Evolutionary conservation across 35 echinoderm and acorn worm species (phyloP).

Genomic region (Diadema setosum): DNA sequence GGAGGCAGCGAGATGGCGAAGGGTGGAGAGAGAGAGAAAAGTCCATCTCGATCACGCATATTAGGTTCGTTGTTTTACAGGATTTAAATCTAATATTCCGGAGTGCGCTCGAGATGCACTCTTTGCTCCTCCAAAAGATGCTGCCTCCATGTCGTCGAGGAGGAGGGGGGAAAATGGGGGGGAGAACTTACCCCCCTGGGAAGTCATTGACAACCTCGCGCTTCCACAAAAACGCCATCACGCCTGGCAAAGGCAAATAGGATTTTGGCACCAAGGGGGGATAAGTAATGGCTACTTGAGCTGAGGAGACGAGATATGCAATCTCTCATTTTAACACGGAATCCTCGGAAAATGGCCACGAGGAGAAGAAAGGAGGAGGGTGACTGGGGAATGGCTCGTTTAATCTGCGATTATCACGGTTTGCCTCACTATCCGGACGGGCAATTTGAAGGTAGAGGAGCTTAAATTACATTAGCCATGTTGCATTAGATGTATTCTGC

Average conservation of each 20-base stretch:
- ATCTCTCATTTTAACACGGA: constrained; percentile 23
- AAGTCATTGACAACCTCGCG: constrained; percentile 18
- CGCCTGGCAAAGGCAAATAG: constrained; percentile 10
- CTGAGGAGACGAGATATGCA: constrained; percentile 12
- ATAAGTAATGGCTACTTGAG: constrained; percentile 25
- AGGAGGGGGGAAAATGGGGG: background rate
- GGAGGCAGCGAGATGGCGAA: no score
- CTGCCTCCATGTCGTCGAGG: background rate
- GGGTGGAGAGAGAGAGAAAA: no score
- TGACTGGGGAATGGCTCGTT: background rate
- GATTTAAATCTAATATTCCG: background rate
- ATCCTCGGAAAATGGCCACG: background rate
- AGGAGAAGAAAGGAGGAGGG: background rate
- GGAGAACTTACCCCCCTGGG: background rate
- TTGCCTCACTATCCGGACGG: background rate
- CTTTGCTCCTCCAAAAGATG: background rate
- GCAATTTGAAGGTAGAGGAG: background rate
- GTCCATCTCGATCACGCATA: no score
- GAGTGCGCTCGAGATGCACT: background rate
- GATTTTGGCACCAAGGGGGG: constrained; percentile 20
- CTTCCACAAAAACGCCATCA: constrained; percentile 15
- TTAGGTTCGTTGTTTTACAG: constrained; percentile 19
- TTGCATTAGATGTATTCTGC: background rate
- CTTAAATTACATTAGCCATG: background rate
- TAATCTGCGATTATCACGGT: background rate